Evolutionary conservation across 2,888 invertebrate species (phyloP), one percentile per base, ranked within the genome.

Genomic region (Entomobrya multifasciata): DNA sequence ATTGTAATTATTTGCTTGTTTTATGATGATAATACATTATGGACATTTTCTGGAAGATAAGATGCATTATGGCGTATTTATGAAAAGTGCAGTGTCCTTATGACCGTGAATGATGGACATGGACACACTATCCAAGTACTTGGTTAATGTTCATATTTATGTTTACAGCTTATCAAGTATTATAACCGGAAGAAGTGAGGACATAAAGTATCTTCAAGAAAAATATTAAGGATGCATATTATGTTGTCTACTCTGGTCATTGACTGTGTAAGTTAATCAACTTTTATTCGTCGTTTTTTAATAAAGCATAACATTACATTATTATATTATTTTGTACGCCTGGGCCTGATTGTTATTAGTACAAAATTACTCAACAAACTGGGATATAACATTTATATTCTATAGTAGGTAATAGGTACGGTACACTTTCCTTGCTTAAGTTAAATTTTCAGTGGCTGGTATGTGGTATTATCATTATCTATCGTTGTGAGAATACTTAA

Each of bases 121-220:
- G 6, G 30, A 57, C 8, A 27, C 60, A 60, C 15, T 10, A 27
- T 3, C 15, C n/a, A n/a, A n/a, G 30, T 60, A 2, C 60, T 4
- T 13, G 20, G 4, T 8, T 36, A 6, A 36, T 44, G 6, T 67
- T 41, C 41, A 22, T 13, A 6, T 44, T 47, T 20, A 10, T 47
- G 36, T 17, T 30, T 20, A 22, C 47, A 3, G 8, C 5, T 11
- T 36, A 17, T 36, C 6, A 36, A 36, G 15, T 67, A 47, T 76
- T 76, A 76, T 76, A 55, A 76, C 76, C 76, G 76, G 76, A 76
- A 76, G 67, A 20, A 17, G 57, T 57, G 72, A 49, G 57, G 57
- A 57, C 55, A 76, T 55, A 52, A 76, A 47, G 72, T 22, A 25
- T 1, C 17, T 49, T 41, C 10, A 65, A 10, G 41, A 65, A 65